Base-by-base conservation (phyloP, 2,888 invertebrate species). In the Escarpia spicata region DNA sequence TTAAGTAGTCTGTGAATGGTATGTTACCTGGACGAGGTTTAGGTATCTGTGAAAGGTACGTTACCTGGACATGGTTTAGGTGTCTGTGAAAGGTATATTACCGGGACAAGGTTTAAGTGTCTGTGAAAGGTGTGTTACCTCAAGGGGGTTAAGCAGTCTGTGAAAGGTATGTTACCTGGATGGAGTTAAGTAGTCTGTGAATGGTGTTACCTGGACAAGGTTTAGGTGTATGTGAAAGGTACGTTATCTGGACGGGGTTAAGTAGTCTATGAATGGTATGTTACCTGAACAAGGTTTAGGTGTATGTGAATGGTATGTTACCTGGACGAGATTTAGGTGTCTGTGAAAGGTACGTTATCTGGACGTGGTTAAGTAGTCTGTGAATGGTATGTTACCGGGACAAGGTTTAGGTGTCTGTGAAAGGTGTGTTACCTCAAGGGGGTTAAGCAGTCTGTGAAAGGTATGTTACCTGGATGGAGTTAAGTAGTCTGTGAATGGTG, bases 241-340 rank as follows among this genome's bases (percentile, higher is more conserved):
- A 92, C 43, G n/a, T 75, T 89, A 94, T 93, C 97, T 99, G 99
- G 92, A 98, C 97, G 9, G 99, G 99, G 97, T 99, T 99, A 43
- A 99, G 97, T 94, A 98, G 97, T 58, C 98, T 98, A 94, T 98
- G 97, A 95, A 99, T 98, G 94, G 98, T 12, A 52, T 3, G 52
- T 52, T 52, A 52, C 97, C 26, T 98, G 98, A 37, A 99, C 97
- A 19, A 99, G 96, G 97, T 97, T 93, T 98, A 98, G 91, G 98
- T 98, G 94, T 98, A 45, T 99, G 97, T 0, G 99, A 99, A 94
- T 43, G 43, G 90, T 12, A 52, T 52, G 52, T 52, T 52, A 52
- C 52, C 52, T 52, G 52, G 52, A 52, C 4, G 52, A 12, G 52
- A 12, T 52, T 52, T 12, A 52, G 2, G 10, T 12, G 75, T 75